These are phyloP conservation scores for Drosophila ochracea DNA, from an alignment of 2,888 invertebrate species.

Conservation along the genomic window DNA sequence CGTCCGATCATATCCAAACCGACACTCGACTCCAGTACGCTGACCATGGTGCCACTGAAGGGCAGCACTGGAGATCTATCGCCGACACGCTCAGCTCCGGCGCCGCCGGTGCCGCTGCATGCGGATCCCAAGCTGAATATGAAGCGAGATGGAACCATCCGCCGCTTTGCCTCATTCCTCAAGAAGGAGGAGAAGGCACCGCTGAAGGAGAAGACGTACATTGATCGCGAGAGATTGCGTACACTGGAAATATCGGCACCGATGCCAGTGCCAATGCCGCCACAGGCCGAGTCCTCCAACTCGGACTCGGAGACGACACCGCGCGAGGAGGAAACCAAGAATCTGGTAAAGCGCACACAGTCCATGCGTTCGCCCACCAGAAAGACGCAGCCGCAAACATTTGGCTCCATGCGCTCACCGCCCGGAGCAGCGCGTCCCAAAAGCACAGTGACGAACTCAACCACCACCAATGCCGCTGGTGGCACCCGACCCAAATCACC, in stretches of 20 bases:
- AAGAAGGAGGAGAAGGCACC: slow-evolving; percentile 88
- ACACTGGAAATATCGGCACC: slow-evolving; percentile 94
- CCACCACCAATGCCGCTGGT: background rate
- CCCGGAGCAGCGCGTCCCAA: slow-evolving; percentile 89
- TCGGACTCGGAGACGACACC: slow-evolving; percentile 84
- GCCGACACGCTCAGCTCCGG: slow-evolving; percentile 88
- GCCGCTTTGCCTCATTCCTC: slow-evolving; percentile 91
- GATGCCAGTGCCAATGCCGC: slow-evolving; percentile 86
- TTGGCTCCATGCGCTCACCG: slow-evolving; percentile 92
- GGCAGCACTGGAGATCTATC: slow-evolving; percentile 60
- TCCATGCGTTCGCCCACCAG: slow-evolving; percentile 90
- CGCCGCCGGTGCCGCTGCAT: slow-evolving; percentile 85
- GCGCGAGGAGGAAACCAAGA: slow-evolving; percentile 85
- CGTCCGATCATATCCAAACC: slow-evolving; percentile 93
- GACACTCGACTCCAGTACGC: slow-evolving; percentile 91
- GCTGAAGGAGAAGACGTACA: slow-evolving; percentile 88
- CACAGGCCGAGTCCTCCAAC: slow-evolving; percentile 86
- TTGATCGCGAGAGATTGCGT: slow-evolving; percentile 90
- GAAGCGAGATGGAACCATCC: slow-evolving; percentile 88
- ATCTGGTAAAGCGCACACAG: slow-evolving; percentile 90
- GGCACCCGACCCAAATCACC: slow-evolving; percentile 90
- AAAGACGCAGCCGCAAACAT: slow-evolving; percentile 89
- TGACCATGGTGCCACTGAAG: slow-evolving; percentile 73
- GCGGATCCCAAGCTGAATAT: slow-evolving; percentile 84
- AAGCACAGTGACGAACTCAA: slow-evolving; percentile 86